Conservation (phyloP, 2,888 invertebrate species). For the Caenorhabditis sp. region DNA sequence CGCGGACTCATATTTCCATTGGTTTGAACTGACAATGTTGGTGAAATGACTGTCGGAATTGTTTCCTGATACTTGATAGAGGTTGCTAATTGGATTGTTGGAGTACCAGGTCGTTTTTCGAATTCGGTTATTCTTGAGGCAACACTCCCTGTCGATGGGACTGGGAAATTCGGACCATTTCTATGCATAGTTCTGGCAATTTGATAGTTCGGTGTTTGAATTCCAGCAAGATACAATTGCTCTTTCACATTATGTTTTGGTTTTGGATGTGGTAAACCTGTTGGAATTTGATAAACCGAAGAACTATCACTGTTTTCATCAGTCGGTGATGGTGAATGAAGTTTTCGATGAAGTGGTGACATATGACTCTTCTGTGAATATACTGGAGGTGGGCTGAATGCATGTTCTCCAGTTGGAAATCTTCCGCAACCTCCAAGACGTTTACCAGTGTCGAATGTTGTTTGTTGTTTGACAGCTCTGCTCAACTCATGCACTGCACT, state of each 20-base stretch:
- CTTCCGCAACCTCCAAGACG: conserved; percentile 58
- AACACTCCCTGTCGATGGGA: conserved; percentile 64
- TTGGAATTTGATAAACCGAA: conserved; percentile 56
- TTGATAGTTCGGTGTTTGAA: conserved; percentile 36
- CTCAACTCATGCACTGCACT: conserved; percentile 55
- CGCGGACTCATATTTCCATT: conserved; percentile 61
- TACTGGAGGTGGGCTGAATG: conserved; percentile 49
- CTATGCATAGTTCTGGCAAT: conserved; percentile 21
- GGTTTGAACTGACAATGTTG: conserved; percentile 29
- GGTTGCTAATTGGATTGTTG: conserved; percentile 42
- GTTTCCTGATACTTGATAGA: conserved; percentile 32
- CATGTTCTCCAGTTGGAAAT: conserved; percentile 63
- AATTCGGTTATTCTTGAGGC: conserved; percentile 66
- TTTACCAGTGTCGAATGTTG: conserved; percentile 15
- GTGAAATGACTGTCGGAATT: conserved; percentile 18
- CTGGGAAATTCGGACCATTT: conserved; percentile 62
- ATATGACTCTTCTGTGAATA: not conserved
- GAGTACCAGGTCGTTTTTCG: conserved; percentile 64
- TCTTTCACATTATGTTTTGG: conserved; percentile 70
- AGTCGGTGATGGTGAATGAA: conserved; percentile 53
- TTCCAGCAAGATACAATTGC: conserved; percentile 58
- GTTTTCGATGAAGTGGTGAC: conserved; percentile 32
- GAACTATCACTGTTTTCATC: conserved; percentile 51
- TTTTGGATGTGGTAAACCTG: conserved; percentile 67
- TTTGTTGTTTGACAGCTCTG: conserved; percentile 10